Conservation (phyloP, 2,888 invertebrate species). For the Drosophila neotestacea region DNA sequence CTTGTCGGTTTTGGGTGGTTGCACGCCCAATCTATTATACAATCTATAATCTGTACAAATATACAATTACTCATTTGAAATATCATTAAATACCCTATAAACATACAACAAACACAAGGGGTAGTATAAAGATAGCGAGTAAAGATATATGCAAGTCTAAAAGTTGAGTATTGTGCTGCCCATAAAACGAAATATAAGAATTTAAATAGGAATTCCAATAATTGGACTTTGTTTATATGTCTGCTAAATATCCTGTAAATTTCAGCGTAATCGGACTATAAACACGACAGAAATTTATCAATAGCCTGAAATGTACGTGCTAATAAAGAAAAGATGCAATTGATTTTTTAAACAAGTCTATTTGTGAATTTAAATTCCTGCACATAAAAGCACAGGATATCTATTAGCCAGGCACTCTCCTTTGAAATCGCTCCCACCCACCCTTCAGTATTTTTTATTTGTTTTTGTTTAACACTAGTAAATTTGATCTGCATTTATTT, state of each 20-base stretch:
- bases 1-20: slow-evolving; percentile 48
- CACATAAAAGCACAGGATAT: not conserved
- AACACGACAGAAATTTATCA: not conserved
- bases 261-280: not conserved
- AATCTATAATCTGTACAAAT: slow-evolving; percentile 19
- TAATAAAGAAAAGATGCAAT: not conserved
- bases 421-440: not conserved
- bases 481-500: slow-evolving; percentile 28
- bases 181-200: not conserved
- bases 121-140: too few species aligned
- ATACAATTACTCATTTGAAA: slow-evolving; percentile 14
- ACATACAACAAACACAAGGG: not conserved
- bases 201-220: not conserved
- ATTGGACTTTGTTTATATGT: not conserved
- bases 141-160: not conserved
- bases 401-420: not conserved
- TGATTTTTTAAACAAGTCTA: not conserved
- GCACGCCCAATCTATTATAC: slow-evolving; percentile 46
- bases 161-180: not conserved
- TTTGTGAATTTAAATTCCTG: not conserved
- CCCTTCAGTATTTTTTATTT: not conserved
- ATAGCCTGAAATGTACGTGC: not conserved
- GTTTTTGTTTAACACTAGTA: slow-evolving; percentile 21
- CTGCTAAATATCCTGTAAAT: not conserved
- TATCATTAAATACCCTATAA: slow-evolving; percentile 3